Evolutionary conservation across 1,140 invertebrate genomes (phyloP), one percentile per base, ranked within the genome.

Genomic region (Heliothis virescens): DNA sequence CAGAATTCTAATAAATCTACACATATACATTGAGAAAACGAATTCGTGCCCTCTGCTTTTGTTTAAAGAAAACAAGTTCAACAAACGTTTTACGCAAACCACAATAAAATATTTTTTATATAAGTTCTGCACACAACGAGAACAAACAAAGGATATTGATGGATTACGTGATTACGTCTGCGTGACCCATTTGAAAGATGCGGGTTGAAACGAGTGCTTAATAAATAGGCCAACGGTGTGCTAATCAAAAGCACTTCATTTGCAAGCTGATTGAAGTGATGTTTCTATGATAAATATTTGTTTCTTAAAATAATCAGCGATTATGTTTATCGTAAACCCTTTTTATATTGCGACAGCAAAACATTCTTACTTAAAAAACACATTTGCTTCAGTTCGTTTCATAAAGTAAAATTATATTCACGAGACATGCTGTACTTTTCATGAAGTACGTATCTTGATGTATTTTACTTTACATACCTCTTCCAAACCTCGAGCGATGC

Each of bases 141-240:
- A 69, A 52, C 16, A 74, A 74, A 74, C 34, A 60, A 41, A 60
- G 53, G 55, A 74, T 74, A 74, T 74, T 74, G 53, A 74, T 74
- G 34, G 55, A 74, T 60, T 47, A 74, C 15, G 34, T 74, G 29
- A 76, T 65, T 65, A 63, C 18, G 13, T 76, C 48, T 52, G 59
- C 59, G 48, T 76, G 59, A 65, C 74, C 74, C 41, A 65, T 76
- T 76, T 34, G 41, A 34, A 65, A 21, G 16, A 76, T 76, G 74
- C 47, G 41, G 59, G 59, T 5, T 11, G 12, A 60, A 63, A 75
- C 59, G 60, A 65, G 62, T 65, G 9, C 62, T n/a, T 12, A 34
- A 76, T 5, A 50, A 76, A 63, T 65, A 63, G 60, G 74, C 18
- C 74, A 76, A 41, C 41, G 16, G 59, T 62, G 29, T n/a, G 34